Percentiles rank a stretch among this genome's conserved stretches.
These are phyloP conservation scores for Aphelenchoides fujianensis DNA, from an alignment of 1,140 invertebrate genomes.

Conservation along the genomic window DNA sequence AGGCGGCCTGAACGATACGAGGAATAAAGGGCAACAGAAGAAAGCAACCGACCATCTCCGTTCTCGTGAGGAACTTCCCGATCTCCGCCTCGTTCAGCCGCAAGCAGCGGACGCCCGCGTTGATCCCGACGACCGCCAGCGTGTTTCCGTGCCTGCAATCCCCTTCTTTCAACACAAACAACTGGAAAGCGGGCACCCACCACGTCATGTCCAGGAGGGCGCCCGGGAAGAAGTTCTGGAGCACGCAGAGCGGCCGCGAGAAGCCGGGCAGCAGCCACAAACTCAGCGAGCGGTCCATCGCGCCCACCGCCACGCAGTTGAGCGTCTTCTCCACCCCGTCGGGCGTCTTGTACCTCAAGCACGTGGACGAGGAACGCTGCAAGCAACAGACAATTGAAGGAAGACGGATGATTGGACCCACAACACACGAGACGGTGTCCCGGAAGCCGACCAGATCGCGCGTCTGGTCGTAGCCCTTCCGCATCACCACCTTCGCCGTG, in stretches of 20 bases:
- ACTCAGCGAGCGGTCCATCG: slow-evolving; percentile 15
- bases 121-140: not conserved
- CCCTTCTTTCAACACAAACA: not conserved
- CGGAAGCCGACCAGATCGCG: slow-evolving; percentile 25
- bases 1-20: not conserved
- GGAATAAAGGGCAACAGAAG: not conserved
- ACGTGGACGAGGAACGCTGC: slow-evolving; percentile 15
- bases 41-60: slow-evolving; percentile 6
- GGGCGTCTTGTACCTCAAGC: slow-evolving; percentile 7
- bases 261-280: slow-evolving; percentile 20
- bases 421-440: slow-evolving; percentile 20
- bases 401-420: slow-evolving; percentile 4
- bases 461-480: not conserved
- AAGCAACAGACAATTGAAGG: slow-evolving; percentile 14
- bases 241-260: slow-evolving; percentile 13
- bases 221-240: slow-evolving; percentile 21
- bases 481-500: slow-evolving; percentile 14
- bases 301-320: slow-evolving; percentile 10
- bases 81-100: slow-evolving; percentile 18
- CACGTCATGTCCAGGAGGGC: slow-evolving; percentile 18
- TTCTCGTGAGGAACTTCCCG: not conserved
- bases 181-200: not conserved
- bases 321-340: not conserved
- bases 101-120: slow-evolving; percentile 4
- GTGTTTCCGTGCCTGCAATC: slow-evolving; percentile 7